phyloP scores from a whole-genome alignment of 2,113 vertebrate genomes.

The Pterocles burchelli region DNA sequence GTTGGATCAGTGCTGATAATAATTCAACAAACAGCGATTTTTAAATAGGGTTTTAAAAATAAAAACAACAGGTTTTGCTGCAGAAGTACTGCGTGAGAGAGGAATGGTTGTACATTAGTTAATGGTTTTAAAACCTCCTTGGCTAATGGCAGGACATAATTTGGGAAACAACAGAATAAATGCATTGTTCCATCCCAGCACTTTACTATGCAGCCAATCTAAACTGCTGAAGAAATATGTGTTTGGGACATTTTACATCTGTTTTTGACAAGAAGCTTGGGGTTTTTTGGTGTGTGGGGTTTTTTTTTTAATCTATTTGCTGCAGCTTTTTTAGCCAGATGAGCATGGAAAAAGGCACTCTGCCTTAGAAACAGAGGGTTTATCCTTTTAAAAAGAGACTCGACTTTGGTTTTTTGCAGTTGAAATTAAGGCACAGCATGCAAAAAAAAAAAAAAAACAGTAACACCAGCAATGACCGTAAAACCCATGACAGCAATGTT shows the following conservation, averaged over 20 bases:
- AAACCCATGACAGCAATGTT: fast-evolving
- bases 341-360: neutral
- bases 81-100: neutral
- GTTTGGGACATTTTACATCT: conserved; percentile 75
- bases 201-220: conserved; percentile 57
- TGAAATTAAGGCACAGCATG: neutral
- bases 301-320: conserved; percentile 2
- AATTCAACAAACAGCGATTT: neutral
- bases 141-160: conserved; percentile 50
- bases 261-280: conserved; percentile 70
- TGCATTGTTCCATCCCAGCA: conserved; percentile 38
- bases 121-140: neutral
- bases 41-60: neutral
- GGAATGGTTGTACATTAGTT: neutral
- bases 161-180: conserved; percentile 65
- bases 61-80: neutral
- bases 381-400: neutral
- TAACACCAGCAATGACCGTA: neutral
- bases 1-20: neutral
- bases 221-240: conserved; percentile 71
- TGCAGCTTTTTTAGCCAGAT: neutral
- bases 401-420: neutral
- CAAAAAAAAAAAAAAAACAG: neutral
- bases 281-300: neutral
- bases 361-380: neutral